Base-by-base conservation (phyloP, 2,113 vertebrate genomes). In the Donacobius atricapilla region DNA sequence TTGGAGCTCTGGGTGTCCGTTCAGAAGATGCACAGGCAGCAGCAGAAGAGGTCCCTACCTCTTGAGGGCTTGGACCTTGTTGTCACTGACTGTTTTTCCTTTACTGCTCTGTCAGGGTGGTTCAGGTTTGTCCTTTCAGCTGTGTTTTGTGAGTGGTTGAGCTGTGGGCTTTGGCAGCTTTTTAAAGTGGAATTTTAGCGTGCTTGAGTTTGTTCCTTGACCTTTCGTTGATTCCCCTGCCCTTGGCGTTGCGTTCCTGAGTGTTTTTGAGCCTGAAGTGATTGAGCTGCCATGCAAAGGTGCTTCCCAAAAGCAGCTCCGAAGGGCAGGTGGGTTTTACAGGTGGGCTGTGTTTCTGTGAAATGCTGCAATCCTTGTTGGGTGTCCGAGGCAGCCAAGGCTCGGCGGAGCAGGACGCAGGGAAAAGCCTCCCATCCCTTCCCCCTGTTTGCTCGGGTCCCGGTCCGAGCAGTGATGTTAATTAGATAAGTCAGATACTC, bases 1-100 rank as follows among this genome's bases (percentile, higher is more conserved):
- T 61, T 98, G 95, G 99, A 98, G 97, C 98, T 92, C 24, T 97
- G 98, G 89, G 77, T 97, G 23, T 97, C 94, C 3, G 96, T 98
- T 82, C 97, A 98, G 92, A 98, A 98, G 97, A 98, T 88, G 47
- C 93, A 92, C 15, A 90, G 50, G 60, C 97, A 97, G 92, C 97
- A 96, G 78, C 98, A 98, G 84, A 97, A 83, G 96, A 98, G 98
- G 98, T n/a, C n/a, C n/a, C n/a, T n/a, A n/a, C n/a, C n/a, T n/a
- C n/a, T n/a, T n/a, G 15, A 63, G 6, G 60, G 60, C 21, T 77
- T 20, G 35, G 27, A 31, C 22, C 35, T 61, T 24, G 8, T 18
- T 45, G 14, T 3, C 63, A 9, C 6, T 45, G 5, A 1, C 5
- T 24, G 0, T 35, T 61, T 39, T 42, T 24, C n/a, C 42, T 70